A percentile compares a stretch with the other conserved stretches of the same genome.
Conservation (phyloP, 64 coral and sea anemone genomes). For the Orbicella faveolata region DNA sequence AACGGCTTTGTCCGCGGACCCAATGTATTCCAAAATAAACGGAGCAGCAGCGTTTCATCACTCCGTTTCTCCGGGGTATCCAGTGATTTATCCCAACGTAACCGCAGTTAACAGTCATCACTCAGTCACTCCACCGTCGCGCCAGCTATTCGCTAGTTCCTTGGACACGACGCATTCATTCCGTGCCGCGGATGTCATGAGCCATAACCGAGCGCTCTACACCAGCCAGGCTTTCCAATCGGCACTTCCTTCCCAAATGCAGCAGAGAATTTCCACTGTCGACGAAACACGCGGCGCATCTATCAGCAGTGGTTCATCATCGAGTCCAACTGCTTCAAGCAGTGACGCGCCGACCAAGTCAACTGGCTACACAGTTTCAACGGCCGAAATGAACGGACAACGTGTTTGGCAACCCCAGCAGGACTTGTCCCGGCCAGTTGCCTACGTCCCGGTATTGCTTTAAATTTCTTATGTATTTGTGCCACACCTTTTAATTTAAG, state of each 20-base stretch:
- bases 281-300: constrained; percentile 71
- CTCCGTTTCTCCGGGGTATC: constrained; percentile 90
- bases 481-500: constrained; percentile 77
- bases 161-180: constrained; percentile 76
- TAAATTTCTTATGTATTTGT: constrained; percentile 66
- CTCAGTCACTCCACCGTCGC: constrained; percentile 72
- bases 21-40: constrained; percentile 99
- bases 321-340: constrained; percentile 87
- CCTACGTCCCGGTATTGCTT: constrained; percentile 98
- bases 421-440: constrained; percentile 85
- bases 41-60: constrained; percentile 95
- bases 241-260: constrained; percentile 77
- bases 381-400: constrained; percentile 75
- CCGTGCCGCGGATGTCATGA: constrained; percentile 89
- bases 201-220: constrained; percentile 73
- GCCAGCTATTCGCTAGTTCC: constrained; percentile 87
- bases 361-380: constrained; percentile 62
- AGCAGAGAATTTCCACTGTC: constrained; percentile 80
- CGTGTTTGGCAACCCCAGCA: constrained; percentile 93
- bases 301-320: constrained; percentile 53
- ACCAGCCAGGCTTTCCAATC: constrained; percentile 79
- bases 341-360: constrained; percentile 56
- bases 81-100: constrained; percentile 94
- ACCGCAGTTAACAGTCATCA: constrained; percentile 71
- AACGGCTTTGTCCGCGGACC: constrained; percentile 96